Evolutionary conservation across 2,113 vertebrate genomes (phyloP).

Genomic region (Heterotilapia buettikoferi): DNA sequence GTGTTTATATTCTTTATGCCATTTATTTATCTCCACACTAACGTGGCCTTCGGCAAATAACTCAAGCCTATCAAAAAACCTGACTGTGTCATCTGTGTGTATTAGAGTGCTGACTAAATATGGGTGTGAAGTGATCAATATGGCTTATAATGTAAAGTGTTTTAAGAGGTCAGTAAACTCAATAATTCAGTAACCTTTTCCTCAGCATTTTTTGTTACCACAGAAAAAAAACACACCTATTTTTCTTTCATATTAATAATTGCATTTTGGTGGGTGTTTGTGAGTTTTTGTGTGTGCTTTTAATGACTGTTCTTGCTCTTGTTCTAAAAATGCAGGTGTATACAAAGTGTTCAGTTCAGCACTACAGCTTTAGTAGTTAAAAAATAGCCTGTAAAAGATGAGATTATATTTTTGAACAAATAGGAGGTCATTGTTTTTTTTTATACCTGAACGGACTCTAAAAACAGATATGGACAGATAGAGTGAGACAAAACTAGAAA

Average conservation of each 20-base stretch:
- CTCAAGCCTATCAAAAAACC: background rate
- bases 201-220: background rate
- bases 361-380: background rate
- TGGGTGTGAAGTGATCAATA: background rate
- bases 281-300: background rate
- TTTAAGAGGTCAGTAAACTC: background rate
- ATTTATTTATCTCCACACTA: background rate
- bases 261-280: background rate
- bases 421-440: background rate
- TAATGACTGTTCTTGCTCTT: background rate
- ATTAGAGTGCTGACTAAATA: background rate
- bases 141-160: background rate
- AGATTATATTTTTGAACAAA: background rate
- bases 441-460: background rate
- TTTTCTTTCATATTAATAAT: background rate
- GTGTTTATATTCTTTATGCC: background rate
- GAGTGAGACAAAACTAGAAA: background rate
- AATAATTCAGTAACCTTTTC: background rate
- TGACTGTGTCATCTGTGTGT: background rate
- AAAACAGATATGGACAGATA: background rate
- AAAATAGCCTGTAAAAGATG: background rate
- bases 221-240: rapidly evolving
- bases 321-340: background rate
- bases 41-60: background rate
- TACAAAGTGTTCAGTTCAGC: background rate